Percentiles rank a stretch among this genome's conserved stretches.
phyloP scores from a whole-genome alignment of 1,140 invertebrate species.

The Anastrepha obliqua region DNA sequence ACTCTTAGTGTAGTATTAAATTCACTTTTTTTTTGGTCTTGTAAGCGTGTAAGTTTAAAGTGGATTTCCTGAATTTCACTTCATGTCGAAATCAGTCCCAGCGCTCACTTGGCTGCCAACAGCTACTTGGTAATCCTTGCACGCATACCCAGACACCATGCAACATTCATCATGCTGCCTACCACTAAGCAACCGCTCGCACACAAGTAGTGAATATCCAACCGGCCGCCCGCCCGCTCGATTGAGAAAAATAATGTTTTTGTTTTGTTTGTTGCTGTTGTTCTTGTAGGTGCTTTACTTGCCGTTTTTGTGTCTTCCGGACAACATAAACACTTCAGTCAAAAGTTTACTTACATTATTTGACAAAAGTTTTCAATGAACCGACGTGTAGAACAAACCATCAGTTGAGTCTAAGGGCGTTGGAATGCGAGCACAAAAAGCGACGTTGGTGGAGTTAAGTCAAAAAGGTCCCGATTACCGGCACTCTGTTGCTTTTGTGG shows the following conservation, averaged over 20 bases:
- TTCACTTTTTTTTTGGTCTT: constrained; percentile 25
- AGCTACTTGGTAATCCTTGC: constrained; percentile 35
- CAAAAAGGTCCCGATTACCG: constrained; percentile 4
- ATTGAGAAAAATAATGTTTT: neutral
- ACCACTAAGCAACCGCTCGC: neutral
- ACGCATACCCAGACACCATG: constrained; percentile 28
- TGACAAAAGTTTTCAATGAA: constrained; percentile 53
- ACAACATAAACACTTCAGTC: constrained; percentile 71
- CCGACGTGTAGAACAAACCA: constrained; percentile 15
- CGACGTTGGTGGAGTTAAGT: constrained; percentile 10
- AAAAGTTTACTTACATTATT: constrained; percentile 53
- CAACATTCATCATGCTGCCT: constrained; percentile 17
- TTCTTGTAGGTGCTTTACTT: constrained; percentile 12
- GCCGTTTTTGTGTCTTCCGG: constrained; percentile 72
- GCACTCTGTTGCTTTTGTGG: constrained; percentile 16
- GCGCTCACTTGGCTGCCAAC: constrained; percentile 5
- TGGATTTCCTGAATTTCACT: constrained; percentile 34
- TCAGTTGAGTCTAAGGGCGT: neutral
- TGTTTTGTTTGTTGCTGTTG: constrained; percentile 13
- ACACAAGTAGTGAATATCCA: no score
- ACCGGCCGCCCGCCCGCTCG: neutral
- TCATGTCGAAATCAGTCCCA: neutral
- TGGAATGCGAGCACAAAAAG: neutral
- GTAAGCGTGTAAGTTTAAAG: constrained; percentile 49
- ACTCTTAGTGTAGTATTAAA: neutral